Evolutionary conservation across 2,888 invertebrate genomes (phyloP), one percentile per base, ranked within the genome.

Genomic region (Pollenia angustigena): DNA sequence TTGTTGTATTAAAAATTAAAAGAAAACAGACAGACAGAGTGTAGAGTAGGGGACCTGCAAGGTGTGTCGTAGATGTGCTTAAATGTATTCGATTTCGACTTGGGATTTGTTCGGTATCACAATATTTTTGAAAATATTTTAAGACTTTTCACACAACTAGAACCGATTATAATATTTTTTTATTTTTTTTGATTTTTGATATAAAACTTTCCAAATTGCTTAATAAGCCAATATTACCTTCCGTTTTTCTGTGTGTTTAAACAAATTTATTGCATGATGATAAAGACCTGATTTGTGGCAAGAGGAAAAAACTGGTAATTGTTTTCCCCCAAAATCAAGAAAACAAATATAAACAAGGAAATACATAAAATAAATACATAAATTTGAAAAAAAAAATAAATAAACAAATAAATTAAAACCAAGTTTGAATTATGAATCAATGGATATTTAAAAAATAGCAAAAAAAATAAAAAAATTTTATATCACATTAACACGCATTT

Each of bases 261-360:
- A 40, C 42, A 50, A 3, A 18, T 23, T 56, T 48, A 50, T 69
- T 60, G 79, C 60, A 50, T 71, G 60, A 62, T 52, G 79, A 81
- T 72, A 72, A 81, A 54, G 40, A 64, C 58, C 80, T 81, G 72
- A 54, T 54, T 80, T 14, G 14, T 32, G 60, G 16, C 12, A 54
- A 32, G 12, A 68, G 16, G 4, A 44, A 42, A 50, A 18, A 40
- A 68, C 42, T 52, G 14, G 23, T 14, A 66, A 54, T 42, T 9
- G 11, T 68, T 40, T 48, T 16, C 6, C 32, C 18, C n/a, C 40
- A 18, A 52, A 79, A 60, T 42, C 52, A 71, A 32, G 60, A 71
- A 69, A 58, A 11, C 40, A 78, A 60, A 80, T 52, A 72, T 54
- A 81, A 72, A 64, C 72, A 64, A 81, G 80, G 80, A 81, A 81